These are phyloP conservation scores for Oreochromis aureus DNA, from an alignment of 2,113 vertebrate genomes.

Conservation along the genomic window DNA sequence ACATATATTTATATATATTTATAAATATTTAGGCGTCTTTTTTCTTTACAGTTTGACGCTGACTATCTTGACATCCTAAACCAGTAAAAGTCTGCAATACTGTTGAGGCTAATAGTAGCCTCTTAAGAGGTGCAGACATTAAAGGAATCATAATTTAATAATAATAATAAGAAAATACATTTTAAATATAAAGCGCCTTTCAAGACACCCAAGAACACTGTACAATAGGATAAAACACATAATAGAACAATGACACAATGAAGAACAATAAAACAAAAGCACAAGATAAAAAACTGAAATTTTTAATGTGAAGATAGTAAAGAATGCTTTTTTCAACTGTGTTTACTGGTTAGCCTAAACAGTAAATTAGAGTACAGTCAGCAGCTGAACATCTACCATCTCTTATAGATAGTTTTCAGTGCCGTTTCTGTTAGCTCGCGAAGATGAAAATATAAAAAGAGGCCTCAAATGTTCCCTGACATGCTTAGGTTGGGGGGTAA, in stretches of 20 bases:
- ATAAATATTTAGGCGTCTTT: neutral
- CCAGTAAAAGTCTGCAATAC: neutral
- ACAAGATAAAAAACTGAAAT: neutral
- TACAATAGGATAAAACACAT: neutral
- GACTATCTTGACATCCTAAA: neutral
- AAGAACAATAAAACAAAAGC: neutral
- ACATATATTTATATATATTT: too few relatives aligned
- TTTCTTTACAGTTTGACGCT: neutral
- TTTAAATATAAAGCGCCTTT: neutral
- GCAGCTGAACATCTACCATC: neutral
- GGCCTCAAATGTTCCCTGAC: neutral
- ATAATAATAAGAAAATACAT: neutral
- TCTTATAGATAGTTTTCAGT: neutral
- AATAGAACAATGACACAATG: neutral
- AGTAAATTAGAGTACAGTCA: neutral
- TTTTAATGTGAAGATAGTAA: neutral
- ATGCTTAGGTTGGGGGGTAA: neutral
- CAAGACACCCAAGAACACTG: neutral
- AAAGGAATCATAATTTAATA: neutral
- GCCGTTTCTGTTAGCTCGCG: fast-evolving
- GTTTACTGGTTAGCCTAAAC: neutral
- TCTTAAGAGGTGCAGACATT: neutral
- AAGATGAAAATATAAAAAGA: neutral
- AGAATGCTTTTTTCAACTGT: neutral
- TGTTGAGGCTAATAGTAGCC: fast-evolving